Base-by-base conservation (phyloP, 2,888 invertebrate species). In the Epinotia brunnichana region DNA sequence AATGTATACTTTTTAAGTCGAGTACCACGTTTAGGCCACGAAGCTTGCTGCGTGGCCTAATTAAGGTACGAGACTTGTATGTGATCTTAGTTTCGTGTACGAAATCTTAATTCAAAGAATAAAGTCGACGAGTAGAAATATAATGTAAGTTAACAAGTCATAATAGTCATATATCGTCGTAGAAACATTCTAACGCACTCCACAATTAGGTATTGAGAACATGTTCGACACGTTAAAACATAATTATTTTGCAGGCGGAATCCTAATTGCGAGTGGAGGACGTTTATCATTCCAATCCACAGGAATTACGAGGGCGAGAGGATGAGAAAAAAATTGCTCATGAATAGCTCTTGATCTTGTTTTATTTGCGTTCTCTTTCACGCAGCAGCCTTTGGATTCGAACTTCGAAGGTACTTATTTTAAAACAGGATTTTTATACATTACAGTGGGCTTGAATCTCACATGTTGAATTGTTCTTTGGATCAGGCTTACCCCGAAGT, bases 241-340 rank as follows among this genome's bases (percentile, higher is more conserved):
- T 60, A 62, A 53, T 70, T 62, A 62, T 51, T 51, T 64, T n/a
- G 35, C 69, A 15, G 24, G 39, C 24, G 53, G 60, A 60, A 66
- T 60, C 57, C 71, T 60, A 60, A 66, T 66, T 66, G 64, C 21
- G 62, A 17, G 69, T 41, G 24, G 63, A 63, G 44, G 70, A 57
- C 63, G 51, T 85, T 84, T 85, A 83, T 85, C 83, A 82, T 85
- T 83, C 79, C 81, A 82, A 82, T 78, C 76, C 78, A 77, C 78
- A 77, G 80, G 79, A 86, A 87, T 85, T 85, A 83, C 84, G 81
- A 80, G 83, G 81, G 78, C 77, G 79, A 84, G 81, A 79, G 85
- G 88, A 87, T 90, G 89, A 86, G 90, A 90, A 89, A 88, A 87
- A 83, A 84, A 86, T 85, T 76, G 74, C 78, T 80, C 80, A 77